Conservation (phyloP, 2,888 invertebrate species). For the Sceliomorpha sp. region DNA sequence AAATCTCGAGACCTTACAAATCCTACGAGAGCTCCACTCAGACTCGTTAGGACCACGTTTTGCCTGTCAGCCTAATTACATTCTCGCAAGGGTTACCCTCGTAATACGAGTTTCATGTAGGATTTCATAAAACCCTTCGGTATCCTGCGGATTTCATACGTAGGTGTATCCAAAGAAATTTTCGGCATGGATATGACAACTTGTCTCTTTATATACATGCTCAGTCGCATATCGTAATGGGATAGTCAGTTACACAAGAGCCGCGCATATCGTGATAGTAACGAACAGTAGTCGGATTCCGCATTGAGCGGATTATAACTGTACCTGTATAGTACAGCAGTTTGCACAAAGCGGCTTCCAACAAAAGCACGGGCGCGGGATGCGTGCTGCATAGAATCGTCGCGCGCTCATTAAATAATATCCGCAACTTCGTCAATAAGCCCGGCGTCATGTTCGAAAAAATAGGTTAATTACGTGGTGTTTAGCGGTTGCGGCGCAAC, state of each 20-base stretch:
- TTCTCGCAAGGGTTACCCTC: too few species aligned
- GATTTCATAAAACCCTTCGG: too few species aligned
- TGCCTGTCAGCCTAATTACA: too few species aligned
- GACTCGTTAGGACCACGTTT: too few species aligned
- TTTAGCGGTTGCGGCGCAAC: conserved; percentile 26
- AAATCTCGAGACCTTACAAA: too few species aligned
- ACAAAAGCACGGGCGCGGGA: conserved; percentile 50
- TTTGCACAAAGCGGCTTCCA: conserved; percentile 54
- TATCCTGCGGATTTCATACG: too few species aligned
- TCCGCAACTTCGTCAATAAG: conserved; percentile 53
- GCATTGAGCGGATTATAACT: conserved; percentile 53
- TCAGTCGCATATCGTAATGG: conserved; percentile 52
- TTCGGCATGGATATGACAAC: conserved; percentile 63
- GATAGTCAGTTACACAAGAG: conserved; percentile 44
- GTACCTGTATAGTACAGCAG: conserved; percentile 52
- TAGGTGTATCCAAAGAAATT: conserved; percentile 13
- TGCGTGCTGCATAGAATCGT: conserved; percentile 44
- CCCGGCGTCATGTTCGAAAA: conserved; percentile 17
- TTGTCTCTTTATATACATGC: conserved; percentile 53
- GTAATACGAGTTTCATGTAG: too few species aligned
- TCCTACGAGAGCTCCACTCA: too few species aligned
- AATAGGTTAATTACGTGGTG: conserved; percentile 49
- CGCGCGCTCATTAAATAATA: conserved; percentile 46
- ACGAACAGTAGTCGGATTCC: conserved; percentile 51
- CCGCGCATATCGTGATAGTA: conserved; percentile 48